Percentiles rank a stretch among this genome's conserved stretches.
Conservation (phyloP, 2,113 vertebrate genomes). For the Nannospalax galili region DNA sequence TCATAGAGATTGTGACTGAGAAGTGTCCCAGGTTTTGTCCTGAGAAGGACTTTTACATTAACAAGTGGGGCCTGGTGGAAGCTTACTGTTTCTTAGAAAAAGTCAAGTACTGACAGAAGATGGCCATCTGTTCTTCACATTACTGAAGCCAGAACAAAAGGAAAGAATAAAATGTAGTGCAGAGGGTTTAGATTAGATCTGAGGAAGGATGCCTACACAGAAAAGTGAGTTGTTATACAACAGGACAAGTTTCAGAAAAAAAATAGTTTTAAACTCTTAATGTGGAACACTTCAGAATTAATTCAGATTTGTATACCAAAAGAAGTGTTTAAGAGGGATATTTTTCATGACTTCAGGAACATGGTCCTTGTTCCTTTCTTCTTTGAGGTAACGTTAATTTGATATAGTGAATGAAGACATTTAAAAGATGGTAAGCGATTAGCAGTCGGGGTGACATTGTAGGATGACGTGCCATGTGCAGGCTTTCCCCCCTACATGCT, state of each 20-base stretch:
- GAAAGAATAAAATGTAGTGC: constrained; percentile 63
- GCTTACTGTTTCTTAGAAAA: constrained; percentile 64
- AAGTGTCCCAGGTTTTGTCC: constrained; percentile 18
- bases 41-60: constrained; percentile 59
- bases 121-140: constrained; percentile 74
- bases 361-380: neutral
- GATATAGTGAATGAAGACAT: neutral
- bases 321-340: neutral
- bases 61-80: constrained; percentile 3
- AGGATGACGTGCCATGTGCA: neutral
- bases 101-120: constrained; percentile 71
- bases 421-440: constrained; percentile 14
- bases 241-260: constrained; percentile 20
- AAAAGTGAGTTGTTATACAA: constrained; percentile 58
- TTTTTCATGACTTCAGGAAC: constrained; percentile 1
- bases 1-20: neutral
- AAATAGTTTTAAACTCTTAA: constrained; percentile 36
- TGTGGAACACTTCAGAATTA: constrained; percentile 38
- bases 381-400: neutral
- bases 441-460: neutral
- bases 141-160: constrained; percentile 72
- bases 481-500: neutral
- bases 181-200: constrained; percentile 65
- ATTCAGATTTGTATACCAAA: constrained; percentile 16
- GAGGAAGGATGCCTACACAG: constrained; percentile 58